Evolutionary conservation across 2,888 invertebrate species (phyloP).

Genomic region (Pemphredon lugubris): DNA sequence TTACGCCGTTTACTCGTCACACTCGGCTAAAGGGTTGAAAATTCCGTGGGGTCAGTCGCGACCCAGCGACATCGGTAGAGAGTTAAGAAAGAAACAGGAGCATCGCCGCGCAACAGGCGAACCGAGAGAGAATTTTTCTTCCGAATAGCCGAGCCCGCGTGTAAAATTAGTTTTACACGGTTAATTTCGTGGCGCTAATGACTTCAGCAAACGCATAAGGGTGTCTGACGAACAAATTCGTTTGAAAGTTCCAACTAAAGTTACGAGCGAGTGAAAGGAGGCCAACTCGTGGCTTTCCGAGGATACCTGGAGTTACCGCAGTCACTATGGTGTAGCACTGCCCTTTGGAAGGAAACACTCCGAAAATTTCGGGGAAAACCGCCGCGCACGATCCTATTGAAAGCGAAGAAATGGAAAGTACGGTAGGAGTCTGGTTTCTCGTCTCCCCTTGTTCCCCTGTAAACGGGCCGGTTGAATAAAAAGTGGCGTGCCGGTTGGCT

Average conservation of each 20-base stretch:
- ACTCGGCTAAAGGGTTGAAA: too few relatives aligned
- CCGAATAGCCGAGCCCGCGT: not conserved
- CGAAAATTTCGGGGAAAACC: slow-evolving; percentile 29
- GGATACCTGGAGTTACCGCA: slow-evolving; percentile 15
- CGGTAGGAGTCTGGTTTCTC: slow-evolving; percentile 2
- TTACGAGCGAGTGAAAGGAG: slow-evolving; percentile 17
- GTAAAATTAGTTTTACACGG: not conserved
- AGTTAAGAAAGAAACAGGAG: too few relatives aligned
- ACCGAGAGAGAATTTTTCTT: not conserved
- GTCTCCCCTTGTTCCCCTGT: too few relatives aligned
- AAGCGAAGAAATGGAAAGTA: slow-evolving; percentile 35
- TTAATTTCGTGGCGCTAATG: not conserved
- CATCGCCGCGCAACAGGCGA: too few relatives aligned
- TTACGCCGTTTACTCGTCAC: too few relatives aligned
- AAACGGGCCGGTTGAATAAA: too few relatives aligned
- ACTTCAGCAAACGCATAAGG: not conserved
- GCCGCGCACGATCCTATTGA: not conserved
- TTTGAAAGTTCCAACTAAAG: slow-evolving; percentile 19
- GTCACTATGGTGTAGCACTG: slow-evolving; percentile 6
- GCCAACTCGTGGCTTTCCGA: slow-evolving; percentile 25
- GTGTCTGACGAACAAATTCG: slow-evolving; percentile 32
- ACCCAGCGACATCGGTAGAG: too few relatives aligned
- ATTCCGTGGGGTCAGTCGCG: too few relatives aligned
- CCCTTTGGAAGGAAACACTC: slow-evolving; percentile 5
- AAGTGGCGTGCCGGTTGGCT: too few relatives aligned